phyloP scores from a whole-genome alignment of 2,797 vertebrate species.

The Sphaeramia orbicularis region DNA sequence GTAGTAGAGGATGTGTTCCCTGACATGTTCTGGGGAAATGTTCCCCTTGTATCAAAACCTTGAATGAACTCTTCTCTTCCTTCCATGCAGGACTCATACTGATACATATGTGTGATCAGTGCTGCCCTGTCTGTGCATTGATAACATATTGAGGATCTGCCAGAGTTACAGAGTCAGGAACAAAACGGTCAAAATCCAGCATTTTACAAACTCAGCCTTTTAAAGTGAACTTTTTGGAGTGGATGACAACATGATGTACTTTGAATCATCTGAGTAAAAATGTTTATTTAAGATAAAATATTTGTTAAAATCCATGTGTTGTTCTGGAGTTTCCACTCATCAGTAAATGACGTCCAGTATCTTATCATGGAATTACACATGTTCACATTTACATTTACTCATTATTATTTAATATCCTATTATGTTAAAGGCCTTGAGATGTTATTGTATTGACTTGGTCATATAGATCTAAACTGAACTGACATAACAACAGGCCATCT shows the following conservation, averaged over 20 bases:
- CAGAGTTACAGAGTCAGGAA: no score
- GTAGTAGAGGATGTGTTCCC: no score
- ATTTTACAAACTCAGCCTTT: background rate
- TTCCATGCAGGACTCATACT: background rate
- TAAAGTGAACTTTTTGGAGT: background rate
- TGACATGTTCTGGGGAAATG: no score
- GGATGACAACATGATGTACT: background rate
- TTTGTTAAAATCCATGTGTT: background rate
- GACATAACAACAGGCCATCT: no score
- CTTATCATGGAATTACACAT: background rate
- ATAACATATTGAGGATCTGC: slow-evolving; percentile 6
- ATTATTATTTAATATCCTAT: background rate
- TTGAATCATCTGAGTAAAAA: background rate
- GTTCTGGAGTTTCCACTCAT: background rate
- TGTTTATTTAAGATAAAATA: background rate
- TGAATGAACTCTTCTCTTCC: slow-evolving; percentile 32
- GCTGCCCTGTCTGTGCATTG: slow-evolving; percentile 1
- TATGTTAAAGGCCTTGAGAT: no score
- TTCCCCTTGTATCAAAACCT: slow-evolving; percentile 16
- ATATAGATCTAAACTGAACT: no score
- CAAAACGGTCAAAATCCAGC: background rate
- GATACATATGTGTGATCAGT: no score
- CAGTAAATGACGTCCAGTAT: background rate
- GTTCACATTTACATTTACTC: background rate
- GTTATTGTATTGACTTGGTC: no score